A percentile compares a stretch with the other conserved stretches of the same genome.
Evolutionary conservation across 2,888 invertebrate species (phyloP).

Genomic region (Empis stercorea): DNA sequence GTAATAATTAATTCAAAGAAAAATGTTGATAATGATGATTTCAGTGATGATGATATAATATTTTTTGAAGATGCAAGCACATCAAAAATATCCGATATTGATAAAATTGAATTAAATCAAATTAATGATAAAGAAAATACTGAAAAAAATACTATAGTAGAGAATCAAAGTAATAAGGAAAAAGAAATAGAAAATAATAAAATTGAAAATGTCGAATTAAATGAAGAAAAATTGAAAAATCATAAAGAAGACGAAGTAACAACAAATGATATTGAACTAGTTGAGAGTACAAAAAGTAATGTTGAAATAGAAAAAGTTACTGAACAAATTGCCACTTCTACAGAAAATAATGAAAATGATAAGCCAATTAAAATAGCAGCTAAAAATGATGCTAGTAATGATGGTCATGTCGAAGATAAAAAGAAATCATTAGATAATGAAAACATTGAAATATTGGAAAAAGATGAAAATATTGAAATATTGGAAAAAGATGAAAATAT

Average conservation of each 20-base stretch:
- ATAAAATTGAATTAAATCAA: neutral
- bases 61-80: constrained; percentile 3
- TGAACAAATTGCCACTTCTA: no score
- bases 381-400: neutral
- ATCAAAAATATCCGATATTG: neutral
- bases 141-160: neutral
- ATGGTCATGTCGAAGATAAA: no score
- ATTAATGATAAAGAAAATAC: neutral
- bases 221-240: no score
- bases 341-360: no score
- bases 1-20: constrained; percentile 2
- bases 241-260: no score
- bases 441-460: neutral
- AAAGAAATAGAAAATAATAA: neutral
- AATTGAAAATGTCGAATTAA: neutral
- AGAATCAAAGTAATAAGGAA: neutral
- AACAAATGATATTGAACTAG: no score
- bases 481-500: neutral
- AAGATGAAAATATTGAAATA: neutral
- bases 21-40: constrained; percentile 1
- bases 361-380: neutral
- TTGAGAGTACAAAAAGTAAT: neutral
- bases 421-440: neutral
- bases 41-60: neutral
- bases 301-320: no score